Evolutionary conservation across 2,113 vertebrate genomes (phyloP).

Genomic region (Paramormyrops kingsleyae): DNA sequence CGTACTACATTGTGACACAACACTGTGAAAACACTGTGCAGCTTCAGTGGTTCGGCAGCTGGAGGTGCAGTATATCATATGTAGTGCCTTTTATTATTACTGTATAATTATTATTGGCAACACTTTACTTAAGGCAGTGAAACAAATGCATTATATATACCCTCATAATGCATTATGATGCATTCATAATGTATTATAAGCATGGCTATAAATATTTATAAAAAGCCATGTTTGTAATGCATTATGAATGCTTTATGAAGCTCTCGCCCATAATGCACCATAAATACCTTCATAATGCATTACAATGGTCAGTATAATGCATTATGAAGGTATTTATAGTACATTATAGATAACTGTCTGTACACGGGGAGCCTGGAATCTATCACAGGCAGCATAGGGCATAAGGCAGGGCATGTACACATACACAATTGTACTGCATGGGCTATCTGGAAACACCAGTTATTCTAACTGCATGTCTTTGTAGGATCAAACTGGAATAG

Average conservation of each 20-base stretch:
- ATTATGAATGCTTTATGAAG: too few relatives aligned
- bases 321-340: too few relatives aligned
- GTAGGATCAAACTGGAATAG: background rate
- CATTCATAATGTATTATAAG: too few relatives aligned
- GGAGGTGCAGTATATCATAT: background rate
- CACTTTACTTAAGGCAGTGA: too few relatives aligned
- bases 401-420: background rate
- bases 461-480: background rate
- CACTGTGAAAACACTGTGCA: background rate
- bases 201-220: too few relatives aligned
- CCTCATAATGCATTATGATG: too few relatives aligned
- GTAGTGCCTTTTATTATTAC: background rate
- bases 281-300: too few relatives aligned
- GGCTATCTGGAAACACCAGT: background rate
- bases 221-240: too few relatives aligned
- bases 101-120: background rate
- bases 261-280: too few relatives aligned
- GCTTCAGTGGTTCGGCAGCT: background rate
- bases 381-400: background rate
- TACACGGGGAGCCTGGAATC: background rate
- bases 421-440: background rate
- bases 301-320: too few relatives aligned
- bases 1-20: background rate
- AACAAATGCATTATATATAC: too few relatives aligned
- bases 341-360: background rate